These are phyloP conservation scores for Agelas oroides DNA, from an alignment of 37 sponge, comb jelly and placozoan genomes.

Conservation along the genomic window DNA sequence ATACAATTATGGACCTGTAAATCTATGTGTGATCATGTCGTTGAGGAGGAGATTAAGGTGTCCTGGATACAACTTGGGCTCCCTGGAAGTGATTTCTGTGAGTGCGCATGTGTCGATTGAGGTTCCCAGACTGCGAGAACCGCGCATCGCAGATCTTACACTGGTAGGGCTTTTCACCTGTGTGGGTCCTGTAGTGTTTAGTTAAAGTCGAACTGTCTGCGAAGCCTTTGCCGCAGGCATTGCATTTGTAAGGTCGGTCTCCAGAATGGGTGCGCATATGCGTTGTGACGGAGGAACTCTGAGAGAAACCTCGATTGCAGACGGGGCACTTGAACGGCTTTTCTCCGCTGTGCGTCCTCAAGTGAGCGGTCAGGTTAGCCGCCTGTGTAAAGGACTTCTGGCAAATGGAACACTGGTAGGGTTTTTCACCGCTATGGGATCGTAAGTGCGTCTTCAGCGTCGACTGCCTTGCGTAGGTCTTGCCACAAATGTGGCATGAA, in stretches of 20 bases:
- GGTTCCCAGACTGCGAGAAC: conserved; percentile 92
- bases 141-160: conserved; percentile 89
- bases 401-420: conserved; percentile 90
- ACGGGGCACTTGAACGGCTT: conserved; percentile 93
- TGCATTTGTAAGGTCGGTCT: conserved; percentile 92
- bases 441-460: conserved; percentile 92
- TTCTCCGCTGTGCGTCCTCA: conserved; percentile 97
- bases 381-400: conserved; percentile 94
- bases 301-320: conserved; percentile 89
- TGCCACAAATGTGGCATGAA: conserved; percentile 81
- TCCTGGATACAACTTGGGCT: not conserved
- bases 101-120: conserved; percentile 93
- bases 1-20: too few relatives aligned
- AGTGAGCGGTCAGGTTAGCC: conserved; percentile 94
- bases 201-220: conserved; percentile 92
- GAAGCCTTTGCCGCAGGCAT: conserved; percentile 85
- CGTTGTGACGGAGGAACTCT: conserved; percentile 89
- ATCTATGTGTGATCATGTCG: too few relatives aligned
- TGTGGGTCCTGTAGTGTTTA: conserved; percentile 86
- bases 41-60: too few relatives aligned
- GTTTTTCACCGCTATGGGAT: conserved; percentile 92
- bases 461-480: conserved; percentile 78
- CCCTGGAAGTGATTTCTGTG: conserved; percentile 75
- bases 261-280: conserved; percentile 96
- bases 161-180: conserved; percentile 91